Evolutionary conservation across 2,797 vertebrate genomes (phyloP), one percentile per base, ranked within the genome.

Genomic region (Amblyopsis hoosieri): DNA sequence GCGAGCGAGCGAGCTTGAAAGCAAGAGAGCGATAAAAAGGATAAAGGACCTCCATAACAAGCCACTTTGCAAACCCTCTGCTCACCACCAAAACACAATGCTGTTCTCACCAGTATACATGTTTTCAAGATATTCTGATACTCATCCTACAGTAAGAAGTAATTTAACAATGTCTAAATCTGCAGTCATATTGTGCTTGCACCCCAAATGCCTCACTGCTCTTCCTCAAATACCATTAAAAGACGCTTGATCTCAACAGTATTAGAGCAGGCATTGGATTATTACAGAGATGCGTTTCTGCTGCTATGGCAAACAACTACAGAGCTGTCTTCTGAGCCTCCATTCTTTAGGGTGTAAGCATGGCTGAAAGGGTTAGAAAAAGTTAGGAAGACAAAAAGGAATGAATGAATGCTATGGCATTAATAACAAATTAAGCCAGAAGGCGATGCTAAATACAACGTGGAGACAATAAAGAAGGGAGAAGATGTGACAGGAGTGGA

Each of bases 1-100:
- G 51, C 64, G 51, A 49, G 61, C 51, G 42, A 45, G 59, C 13
- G 4, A 14, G 33, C 29, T 29, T 29, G 23, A 29, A 29, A 29
- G 23, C 23, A 29, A 29, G 23, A 29, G 23, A 29, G 23, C 23
- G 23, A 29, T 29, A 29, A 29, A 29, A 29, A 46, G 51, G 67
- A 62, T 53, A 67, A 63, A 71, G 64, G 81, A 78, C 69, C 60
- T 81, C 71, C 76, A 64, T 74, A 80, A 70, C 61, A 33, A 83
- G 78, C 80, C 84, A 79, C 64, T 85, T 77, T 65, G 71, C 70
- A 74, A 75, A 85, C 79, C 76, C 79, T 71, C 64, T 15, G 62
- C 69, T 49, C 68, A 46, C 64, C 72, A 78, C 66, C 70, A 75
- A 82, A 73, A 78, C 45, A 63, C 54, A 57, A 66, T 52, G 31